Percentiles rank a stretch among this genome's conserved stretches.
These are phyloP conservation scores for Rosalia funebris DNA, from an alignment of 2,888 invertebrate species.

Conservation along the genomic window DNA sequence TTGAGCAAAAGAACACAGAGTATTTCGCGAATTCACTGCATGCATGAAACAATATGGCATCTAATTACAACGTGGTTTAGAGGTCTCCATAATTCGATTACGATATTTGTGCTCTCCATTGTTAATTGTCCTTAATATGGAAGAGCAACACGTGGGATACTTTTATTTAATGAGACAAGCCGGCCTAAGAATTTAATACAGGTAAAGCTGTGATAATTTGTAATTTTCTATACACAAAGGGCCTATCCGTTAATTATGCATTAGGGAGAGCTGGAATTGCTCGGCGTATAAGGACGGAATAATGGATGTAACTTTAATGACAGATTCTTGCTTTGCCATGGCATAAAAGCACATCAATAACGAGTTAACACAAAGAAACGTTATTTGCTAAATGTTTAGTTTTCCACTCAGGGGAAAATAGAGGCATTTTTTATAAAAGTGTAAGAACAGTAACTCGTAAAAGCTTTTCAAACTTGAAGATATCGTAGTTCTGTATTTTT, in stretches of 20 bases:
- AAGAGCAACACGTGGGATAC: slow-evolving; percentile 37
- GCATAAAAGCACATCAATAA: neutral
- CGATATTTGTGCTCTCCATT: slow-evolving; percentile 38
- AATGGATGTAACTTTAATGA: neutral
- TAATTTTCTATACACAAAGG: slow-evolving; percentile 15
- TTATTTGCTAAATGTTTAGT: no score
- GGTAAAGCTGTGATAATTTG: slow-evolving; percentile 3
- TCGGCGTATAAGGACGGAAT: neutral
- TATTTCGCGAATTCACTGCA: no score
- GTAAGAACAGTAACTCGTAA: no score
- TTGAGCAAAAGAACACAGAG: neutral
- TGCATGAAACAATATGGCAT: no score
- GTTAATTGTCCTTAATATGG: slow-evolving; percentile 40
- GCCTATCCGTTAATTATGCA: neutral
- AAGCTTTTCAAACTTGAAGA: no score
- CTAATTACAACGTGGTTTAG: slow-evolving; percentile 41
- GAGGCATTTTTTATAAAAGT: no score
- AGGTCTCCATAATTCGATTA: slow-evolving; percentile 42
- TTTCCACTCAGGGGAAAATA: no score
- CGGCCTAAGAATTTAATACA: slow-evolving; percentile 7
- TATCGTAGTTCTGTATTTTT: no score
- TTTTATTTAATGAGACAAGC: neutral
- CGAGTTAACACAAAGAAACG: neutral
- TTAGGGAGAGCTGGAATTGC: neutral
- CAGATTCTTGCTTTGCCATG: neutral